Percentiles rank a stretch among this genome's conserved stretches.
phyloP scores from a whole-genome alignment of 2,888 invertebrate genomes.

The Erannis defoliaria region DNA sequence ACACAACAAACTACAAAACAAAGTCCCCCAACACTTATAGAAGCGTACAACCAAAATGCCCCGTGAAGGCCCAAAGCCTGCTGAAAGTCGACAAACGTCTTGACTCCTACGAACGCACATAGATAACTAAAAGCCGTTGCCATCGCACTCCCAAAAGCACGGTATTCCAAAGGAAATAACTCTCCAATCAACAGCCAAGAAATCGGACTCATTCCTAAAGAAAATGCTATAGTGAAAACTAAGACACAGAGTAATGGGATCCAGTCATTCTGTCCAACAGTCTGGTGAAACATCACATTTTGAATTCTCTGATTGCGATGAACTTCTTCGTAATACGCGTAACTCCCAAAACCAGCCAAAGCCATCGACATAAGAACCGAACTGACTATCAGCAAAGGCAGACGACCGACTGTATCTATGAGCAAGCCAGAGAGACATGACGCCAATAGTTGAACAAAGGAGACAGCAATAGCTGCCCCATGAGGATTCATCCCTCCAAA shows the following conservation, averaged over 20 bases:
- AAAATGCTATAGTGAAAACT: slow-evolving; percentile 94
- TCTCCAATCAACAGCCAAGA: slow-evolving; percentile 95
- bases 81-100: slow-evolving; percentile 94
- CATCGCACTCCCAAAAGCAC: slow-evolving; percentile 95
- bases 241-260: slow-evolving; percentile 93
- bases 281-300: slow-evolving; percentile 82
- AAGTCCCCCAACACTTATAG: slow-evolving; percentile 92
- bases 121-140: slow-evolving; percentile 95
- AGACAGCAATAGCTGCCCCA: slow-evolving; percentile 94
- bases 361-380: slow-evolving; percentile 95
- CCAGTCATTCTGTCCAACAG: slow-evolving; percentile 90
- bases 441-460: slow-evolving; percentile 94
- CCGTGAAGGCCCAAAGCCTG: slow-evolving; percentile 92
- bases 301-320: slow-evolving; percentile 85
- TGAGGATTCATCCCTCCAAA: slow-evolving; percentile 94
- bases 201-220: slow-evolving; percentile 95
- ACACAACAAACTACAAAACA: slow-evolving; percentile 95
- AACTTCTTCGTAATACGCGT: slow-evolving; percentile 92
- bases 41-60: slow-evolving; percentile 95
- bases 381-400: slow-evolving; percentile 94
- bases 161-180: slow-evolving; percentile 93
- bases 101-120: slow-evolving; percentile 94
- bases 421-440: slow-evolving; percentile 93
- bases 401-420: slow-evolving; percentile 94
- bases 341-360: slow-evolving; percentile 94